Evolutionary conservation across 2,113 vertebrate genomes (phyloP).

Genomic region (Chloroceryle aenea): DNA sequence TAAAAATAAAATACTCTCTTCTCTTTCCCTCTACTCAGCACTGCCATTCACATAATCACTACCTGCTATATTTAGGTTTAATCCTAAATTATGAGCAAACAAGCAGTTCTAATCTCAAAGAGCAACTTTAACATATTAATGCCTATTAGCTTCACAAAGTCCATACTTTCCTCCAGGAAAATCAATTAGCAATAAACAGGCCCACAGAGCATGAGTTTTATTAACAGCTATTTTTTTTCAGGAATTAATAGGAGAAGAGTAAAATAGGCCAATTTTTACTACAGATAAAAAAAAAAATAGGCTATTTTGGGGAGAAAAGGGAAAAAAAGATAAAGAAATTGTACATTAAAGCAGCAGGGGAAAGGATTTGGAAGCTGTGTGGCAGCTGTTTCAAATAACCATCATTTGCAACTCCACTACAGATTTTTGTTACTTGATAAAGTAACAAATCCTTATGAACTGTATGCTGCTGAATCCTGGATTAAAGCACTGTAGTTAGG

Average conservation of each 20-base stretch:
- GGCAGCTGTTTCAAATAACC: conserved; percentile 64
- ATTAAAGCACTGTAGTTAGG: conserved; percentile 39
- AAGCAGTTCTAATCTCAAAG: conserved; percentile 48
- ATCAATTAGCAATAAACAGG: conserved; percentile 89
- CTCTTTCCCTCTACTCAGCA: not conserved
- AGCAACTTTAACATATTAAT: conserved; percentile 56
- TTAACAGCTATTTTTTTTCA: conserved; percentile 77
- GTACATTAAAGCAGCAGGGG: not conserved
- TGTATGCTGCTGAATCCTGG: conserved; percentile 4
- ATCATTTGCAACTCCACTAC: conserved; percentile 38
- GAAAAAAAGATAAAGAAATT: not conserved
- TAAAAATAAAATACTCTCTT: not conserved
- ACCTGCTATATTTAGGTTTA: not conserved
- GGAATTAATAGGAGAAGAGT: conserved; percentile 84
- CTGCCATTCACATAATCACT: not conserved
- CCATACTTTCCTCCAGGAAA: conserved; percentile 79
- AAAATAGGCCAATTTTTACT: conserved; percentile 74
- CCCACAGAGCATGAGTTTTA: conserved; percentile 72
- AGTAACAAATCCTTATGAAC: conserved; percentile 38
- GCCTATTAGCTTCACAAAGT: conserved; percentile 73
- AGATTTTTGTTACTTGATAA: conserved; percentile 18
- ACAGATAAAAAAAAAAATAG: conserved; percentile 60
- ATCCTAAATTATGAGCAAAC: conserved; percentile 29
- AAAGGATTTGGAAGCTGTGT: conserved; percentile 10
- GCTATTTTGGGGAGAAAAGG: not conserved